phyloP scores from a whole-genome alignment of 2,888 invertebrate species.

The Phorcus lineatus region DNA sequence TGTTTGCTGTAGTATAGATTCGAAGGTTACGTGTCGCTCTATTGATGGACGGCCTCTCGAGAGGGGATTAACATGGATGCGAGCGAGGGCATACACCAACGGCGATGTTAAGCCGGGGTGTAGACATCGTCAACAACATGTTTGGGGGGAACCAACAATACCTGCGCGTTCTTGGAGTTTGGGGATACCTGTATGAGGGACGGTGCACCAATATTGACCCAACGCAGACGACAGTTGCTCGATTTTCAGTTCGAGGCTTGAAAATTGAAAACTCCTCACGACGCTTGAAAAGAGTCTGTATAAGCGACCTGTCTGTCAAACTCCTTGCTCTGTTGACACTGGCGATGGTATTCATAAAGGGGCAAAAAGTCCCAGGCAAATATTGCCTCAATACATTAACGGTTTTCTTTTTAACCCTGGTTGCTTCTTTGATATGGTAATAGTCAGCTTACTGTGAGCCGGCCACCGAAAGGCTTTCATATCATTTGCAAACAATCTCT shows the following conservation, averaged over 20 bases:
- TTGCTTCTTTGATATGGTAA: conserved; percentile 1
- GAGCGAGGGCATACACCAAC: conserved; percentile 1
- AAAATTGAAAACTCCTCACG: too few relatives aligned
- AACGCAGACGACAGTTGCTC: conserved; percentile 7
- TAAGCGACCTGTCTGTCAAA: too few relatives aligned
- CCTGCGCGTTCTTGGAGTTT: background rate
- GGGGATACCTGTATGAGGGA: background rate
- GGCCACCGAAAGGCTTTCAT: background rate
- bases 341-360: conserved; percentile 11
- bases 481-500: conserved; percentile 1
- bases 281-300: too few relatives aligned
- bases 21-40: conserved; percentile 3
- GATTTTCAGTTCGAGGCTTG: background rate
- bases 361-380: conserved; percentile 15
- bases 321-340: background rate
- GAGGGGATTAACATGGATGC: background rate
- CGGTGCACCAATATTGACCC: conserved; percentile 17
- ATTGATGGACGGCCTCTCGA: background rate
- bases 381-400: conserved; percentile 24
- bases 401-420: conserved; percentile 5
- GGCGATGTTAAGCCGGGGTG: conserved; percentile 11
- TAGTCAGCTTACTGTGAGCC: background rate
- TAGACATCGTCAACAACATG: conserved; percentile 19
- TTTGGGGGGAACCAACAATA: conserved; percentile 14
- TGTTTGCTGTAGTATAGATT: conserved; percentile 16